phyloP scores from a whole-genome alignment of 1,140 invertebrate genomes.

The Acromyrmex charruanus region DNA sequence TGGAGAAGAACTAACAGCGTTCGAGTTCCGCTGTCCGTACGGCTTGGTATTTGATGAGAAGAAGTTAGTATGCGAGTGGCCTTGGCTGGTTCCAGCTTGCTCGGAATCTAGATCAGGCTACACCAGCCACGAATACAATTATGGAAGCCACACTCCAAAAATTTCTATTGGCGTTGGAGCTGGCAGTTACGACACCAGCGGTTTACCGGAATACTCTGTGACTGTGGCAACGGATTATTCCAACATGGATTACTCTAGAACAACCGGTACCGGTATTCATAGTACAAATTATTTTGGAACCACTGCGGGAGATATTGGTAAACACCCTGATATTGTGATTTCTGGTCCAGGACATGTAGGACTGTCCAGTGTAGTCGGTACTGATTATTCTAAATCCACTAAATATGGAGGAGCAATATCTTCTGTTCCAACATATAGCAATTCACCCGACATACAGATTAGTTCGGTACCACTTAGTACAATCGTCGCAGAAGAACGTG shows the following conservation, averaged over 20 bases:
- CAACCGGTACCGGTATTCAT: background rate
- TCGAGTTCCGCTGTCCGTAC: constrained; percentile 94
- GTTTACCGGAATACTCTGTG: constrained; percentile 52
- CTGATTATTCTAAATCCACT: constrained; percentile 36
- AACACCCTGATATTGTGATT: constrained; percentile 18
- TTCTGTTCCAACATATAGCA: constrained; percentile 14
- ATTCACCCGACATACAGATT: background rate
- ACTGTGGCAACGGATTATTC: constrained; percentile 8
- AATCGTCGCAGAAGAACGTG: constrained; percentile 11
- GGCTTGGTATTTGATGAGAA: constrained; percentile 93
- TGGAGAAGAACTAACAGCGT: constrained; percentile 88
- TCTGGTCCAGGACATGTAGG: constrained; percentile 38
- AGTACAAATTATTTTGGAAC: constrained; percentile 15
- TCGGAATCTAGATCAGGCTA: constrained; percentile 82
- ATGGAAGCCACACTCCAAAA: constrained; percentile 37
- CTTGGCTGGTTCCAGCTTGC: constrained; percentile 92
- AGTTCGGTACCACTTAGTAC: constrained; percentile 2
- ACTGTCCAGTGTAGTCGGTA: constrained; percentile 26
- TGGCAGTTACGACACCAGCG: constrained; percentile 55
- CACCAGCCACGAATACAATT: constrained; percentile 53
- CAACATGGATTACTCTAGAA: constrained; percentile 31
- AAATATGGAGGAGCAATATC: constrained; percentile 14
- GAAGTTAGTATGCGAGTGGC: constrained; percentile 92
- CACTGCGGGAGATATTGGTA: background rate
- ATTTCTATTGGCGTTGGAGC: constrained; percentile 10